Percentiles rank a stretch among this genome's conserved stretches.
Evolutionary conservation across 2,888 invertebrate species (phyloP).

Genomic region (Megamerina dolium): DNA sequence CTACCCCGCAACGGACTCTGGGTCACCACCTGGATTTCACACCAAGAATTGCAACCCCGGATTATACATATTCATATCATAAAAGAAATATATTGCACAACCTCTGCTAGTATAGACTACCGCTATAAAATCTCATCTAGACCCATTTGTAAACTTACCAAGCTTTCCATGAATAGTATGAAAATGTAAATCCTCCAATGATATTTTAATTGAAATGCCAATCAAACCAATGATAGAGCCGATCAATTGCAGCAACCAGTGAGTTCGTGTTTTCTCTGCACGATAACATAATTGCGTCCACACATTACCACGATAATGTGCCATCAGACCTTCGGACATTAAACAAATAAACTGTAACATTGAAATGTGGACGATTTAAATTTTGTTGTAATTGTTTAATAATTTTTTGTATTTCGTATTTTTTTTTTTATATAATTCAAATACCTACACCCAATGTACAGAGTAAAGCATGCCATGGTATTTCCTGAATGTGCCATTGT

Average conservation of each 20-base stretch:
- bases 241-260: slow-evolving; percentile 25
- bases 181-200: slow-evolving; percentile 25
- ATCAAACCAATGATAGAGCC: slow-evolving; percentile 26
- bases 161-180: slow-evolving; percentile 26
- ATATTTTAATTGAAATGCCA: slow-evolving; percentile 25
- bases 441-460: slow-evolving; percentile 28
- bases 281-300: slow-evolving; percentile 21
- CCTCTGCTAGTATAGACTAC: too few relatives aligned
- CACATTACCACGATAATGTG: slow-evolving; percentile 27
- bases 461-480: slow-evolving; percentile 29
- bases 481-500: slow-evolving; percentile 17
- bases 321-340: slow-evolving; percentile 30
- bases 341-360: slow-evolving; percentile 26
- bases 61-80: too few relatives aligned
- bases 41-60: too few relatives aligned
- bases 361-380: too few relatives aligned
- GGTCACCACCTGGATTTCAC: too few relatives aligned
- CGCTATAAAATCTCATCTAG: too few relatives aligned
- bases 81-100: too few relatives aligned
- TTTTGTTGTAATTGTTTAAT: too few relatives aligned
- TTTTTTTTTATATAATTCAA: background rate
- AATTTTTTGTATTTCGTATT: too few relatives aligned
- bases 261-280: slow-evolving; percentile 22
- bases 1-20: too few relatives aligned
- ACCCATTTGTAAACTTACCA: slow-evolving; percentile 23